These are phyloP conservation scores for Stegana nigrithorax DNA, from an alignment of 2,888 invertebrate genomes.

Conservation along the genomic window DNA sequence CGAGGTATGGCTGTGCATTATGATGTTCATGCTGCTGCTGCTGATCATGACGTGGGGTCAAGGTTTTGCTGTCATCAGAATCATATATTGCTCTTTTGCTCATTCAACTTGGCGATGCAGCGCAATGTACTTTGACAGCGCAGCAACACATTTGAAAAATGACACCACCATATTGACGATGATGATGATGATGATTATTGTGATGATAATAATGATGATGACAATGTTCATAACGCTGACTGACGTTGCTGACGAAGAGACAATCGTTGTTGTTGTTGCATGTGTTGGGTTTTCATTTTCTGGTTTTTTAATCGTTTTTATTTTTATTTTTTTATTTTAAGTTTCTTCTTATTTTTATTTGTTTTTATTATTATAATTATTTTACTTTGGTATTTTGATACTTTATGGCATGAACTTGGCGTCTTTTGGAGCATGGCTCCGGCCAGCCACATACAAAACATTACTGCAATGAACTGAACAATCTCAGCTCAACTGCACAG, in stretches of 20 bases:
- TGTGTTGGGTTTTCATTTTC: not conserved
- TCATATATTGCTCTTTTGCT: too few species aligned
- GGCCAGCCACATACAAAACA: conserved; percentile 17
- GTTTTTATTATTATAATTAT: conserved; percentile 13
- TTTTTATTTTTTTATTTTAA: conserved; percentile 25
- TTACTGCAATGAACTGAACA: conserved; percentile 28
- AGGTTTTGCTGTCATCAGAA: too few species aligned
- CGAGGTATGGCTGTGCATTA: too few species aligned
- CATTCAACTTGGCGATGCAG: too few species aligned
- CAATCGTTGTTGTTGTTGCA: not conserved
- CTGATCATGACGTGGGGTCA: conserved; percentile 18
- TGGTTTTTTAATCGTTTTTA: too few species aligned
- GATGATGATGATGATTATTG: not conserved
- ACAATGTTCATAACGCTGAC: not conserved
- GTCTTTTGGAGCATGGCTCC: not conserved
- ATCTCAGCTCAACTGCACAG: too few species aligned
- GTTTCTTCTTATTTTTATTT: conserved; percentile 25
- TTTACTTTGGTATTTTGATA: not conserved
- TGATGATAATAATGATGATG: not conserved
- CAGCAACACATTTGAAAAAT: conserved; percentile 20
- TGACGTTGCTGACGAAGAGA: not conserved
- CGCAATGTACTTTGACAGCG: too few species aligned
- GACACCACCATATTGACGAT: conserved; percentile 14
- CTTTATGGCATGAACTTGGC: not conserved
- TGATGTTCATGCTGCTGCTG: not conserved